Percentiles rank a stretch among this genome's conserved stretches.
These are phyloP conservation scores for Sitobion miscanthi DNA, from an alignment of 1,140 invertebrate genomes.

Conservation along the genomic window DNA sequence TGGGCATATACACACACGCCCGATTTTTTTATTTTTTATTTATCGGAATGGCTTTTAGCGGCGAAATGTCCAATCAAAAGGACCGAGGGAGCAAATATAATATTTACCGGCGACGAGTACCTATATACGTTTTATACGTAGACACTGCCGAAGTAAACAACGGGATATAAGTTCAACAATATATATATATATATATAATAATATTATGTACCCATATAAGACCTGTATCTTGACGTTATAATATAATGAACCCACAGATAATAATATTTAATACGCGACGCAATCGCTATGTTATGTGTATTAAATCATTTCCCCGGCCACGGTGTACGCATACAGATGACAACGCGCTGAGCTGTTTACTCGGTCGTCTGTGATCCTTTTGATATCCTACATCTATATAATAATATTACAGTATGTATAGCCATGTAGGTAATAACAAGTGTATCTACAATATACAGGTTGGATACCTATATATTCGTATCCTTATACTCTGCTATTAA, in stretches of 20 bases:
- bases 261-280: neutral
- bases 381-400: neutral
- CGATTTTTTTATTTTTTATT: conserved; percentile 30
- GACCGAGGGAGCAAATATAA: conserved; percentile 20
- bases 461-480: neutral
- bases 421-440: neutral
- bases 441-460: neutral
- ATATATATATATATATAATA: neutral
- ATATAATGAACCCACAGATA: neutral
- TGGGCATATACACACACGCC: conserved; percentile 2
- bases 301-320: neutral
- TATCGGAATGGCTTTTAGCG: conserved; percentile 54
- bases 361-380: conserved; percentile 21
- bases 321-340: neutral
- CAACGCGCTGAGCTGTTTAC: neutral
- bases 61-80: conserved; percentile 54
- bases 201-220: neutral
- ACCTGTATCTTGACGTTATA: neutral
- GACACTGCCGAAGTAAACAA: neutral
- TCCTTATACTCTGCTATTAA: neutral
- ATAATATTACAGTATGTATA: neutral
- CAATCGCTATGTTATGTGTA: neutral
- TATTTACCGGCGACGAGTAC: neutral
- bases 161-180: neutral
- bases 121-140: neutral